Evolutionary conservation across 2,113 vertebrate genomes (phyloP), one percentile per base, ranked within the genome.

Genomic region (Monopterus albus): DNA sequence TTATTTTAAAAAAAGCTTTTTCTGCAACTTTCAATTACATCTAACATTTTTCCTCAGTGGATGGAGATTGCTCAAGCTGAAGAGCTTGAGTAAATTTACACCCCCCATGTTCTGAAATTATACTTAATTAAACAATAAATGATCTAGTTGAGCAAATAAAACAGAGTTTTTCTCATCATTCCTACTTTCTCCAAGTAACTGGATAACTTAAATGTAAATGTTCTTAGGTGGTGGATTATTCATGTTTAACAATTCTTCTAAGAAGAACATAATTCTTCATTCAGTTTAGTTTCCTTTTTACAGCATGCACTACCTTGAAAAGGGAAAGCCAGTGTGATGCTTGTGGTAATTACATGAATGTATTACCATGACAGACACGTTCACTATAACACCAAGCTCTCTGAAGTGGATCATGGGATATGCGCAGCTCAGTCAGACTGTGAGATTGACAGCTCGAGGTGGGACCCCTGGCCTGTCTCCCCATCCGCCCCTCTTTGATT

Each of bases 371-470:
- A 81, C 33, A 17, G 85, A 73, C 68, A 53, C 56, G 70, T 80
- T 81, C 74, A 61, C 12, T 6, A 49, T 25, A 57, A 66, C 53
- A 56, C 28, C 53, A 1, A 3, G 13, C 52, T 59, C 79, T 85
- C 68, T 75, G 67, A 86, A 63, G 80, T 70, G 62, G 67, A 78
- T 52, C 63, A 50, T 76, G 69, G 80, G 81, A 82, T 79, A 26
- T 38, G 66, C 13, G n/a, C 28, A 7, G 65, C 68, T 61, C 64
- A 45, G 69, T 81, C 79, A 40, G 12, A 57, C 39, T 46, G 62
- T 20, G 57, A 70, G 79, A 85, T 71, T 91, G 89, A 72, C 88
- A 79, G 75, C 65, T 68, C 8, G 66, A 59, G 71, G 81, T 75
- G 67, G 80, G 73, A 88, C 67, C 73, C 49, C 71, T 63, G 77